Evolutionary conservation across 2,888 invertebrate species (phyloP).

Genomic region (Strigamia transsilvanica): DNA sequence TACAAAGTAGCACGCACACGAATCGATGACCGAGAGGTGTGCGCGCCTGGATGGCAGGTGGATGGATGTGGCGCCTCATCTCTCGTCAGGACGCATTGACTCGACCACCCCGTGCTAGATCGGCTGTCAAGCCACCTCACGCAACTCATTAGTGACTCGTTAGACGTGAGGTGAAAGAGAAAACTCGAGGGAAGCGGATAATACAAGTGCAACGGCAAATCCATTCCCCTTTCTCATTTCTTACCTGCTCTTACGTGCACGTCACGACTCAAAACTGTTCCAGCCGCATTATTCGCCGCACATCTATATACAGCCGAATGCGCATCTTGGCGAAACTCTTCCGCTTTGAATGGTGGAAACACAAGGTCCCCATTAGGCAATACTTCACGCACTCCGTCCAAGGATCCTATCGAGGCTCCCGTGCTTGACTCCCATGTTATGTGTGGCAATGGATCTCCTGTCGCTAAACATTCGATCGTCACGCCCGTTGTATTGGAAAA

Average conservation of each 20-base stretch:
- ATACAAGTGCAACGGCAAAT: background rate
- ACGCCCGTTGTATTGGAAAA: constrained; percentile 52
- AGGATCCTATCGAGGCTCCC: constrained; percentile 1
- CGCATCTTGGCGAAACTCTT: constrained; percentile 52
- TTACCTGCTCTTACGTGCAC: constrained; percentile 53
- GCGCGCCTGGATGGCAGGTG: constrained; percentile 2
- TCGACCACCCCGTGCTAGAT: constrained; percentile 20
- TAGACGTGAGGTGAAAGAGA: constrained; percentile 49
- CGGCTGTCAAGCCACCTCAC: constrained; percentile 49
- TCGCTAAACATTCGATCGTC: constrained; percentile 50
- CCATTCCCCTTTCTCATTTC: constrained; percentile 21
- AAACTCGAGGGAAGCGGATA: constrained; percentile 22
- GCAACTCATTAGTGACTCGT: constrained; percentile 49
- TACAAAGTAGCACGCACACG: background rate
- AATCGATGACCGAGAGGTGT: constrained; percentile 36
- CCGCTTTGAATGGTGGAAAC: constrained; percentile 50
- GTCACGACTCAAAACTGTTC: constrained; percentile 40
- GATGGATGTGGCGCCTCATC: constrained; percentile 48
- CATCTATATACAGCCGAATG: constrained; percentile 50
- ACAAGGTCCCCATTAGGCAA: constrained; percentile 51
- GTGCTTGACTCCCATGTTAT: constrained; percentile 28
- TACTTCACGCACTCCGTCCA: constrained; percentile 34
- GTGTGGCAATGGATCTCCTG: constrained; percentile 17
- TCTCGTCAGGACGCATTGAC: constrained; percentile 40
- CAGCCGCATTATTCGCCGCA: constrained; percentile 24